Percentiles rank a stretch among this genome's conserved stretches.
Evolutionary conservation across 2,113 vertebrate genomes (phyloP).

Genomic region (Oceanites oceanicus): DNA sequence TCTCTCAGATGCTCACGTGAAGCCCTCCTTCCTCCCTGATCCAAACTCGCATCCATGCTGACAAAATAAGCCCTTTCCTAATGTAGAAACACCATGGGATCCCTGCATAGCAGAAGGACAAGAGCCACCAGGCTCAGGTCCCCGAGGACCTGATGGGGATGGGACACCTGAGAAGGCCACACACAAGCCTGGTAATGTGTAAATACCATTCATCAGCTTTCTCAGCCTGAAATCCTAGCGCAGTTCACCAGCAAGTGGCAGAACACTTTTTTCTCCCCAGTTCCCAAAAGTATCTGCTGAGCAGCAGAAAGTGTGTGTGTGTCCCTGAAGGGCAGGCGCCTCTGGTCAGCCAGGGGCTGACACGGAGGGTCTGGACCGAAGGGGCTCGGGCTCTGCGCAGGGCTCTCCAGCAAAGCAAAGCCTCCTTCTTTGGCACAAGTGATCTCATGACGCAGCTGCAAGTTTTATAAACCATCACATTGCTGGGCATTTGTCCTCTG

Average conservation of each 20-base stretch:
- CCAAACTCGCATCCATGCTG: not conserved
- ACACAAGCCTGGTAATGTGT: not conserved
- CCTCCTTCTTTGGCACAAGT: not conserved
- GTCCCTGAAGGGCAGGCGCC: not conserved
- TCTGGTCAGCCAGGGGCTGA: not conserved
- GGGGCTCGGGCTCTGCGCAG: not conserved
- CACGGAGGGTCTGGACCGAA: rapidly evolving
- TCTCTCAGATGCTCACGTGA: not conserved
- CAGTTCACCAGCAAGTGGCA: not conserved
- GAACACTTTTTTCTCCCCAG: not conserved
- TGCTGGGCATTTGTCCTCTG: not conserved
- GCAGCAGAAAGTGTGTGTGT: not conserved
- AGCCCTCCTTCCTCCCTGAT: not conserved
- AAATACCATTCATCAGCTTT: not conserved
- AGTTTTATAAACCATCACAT: not conserved
- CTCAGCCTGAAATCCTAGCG: not conserved
- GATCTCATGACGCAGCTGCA: not conserved
- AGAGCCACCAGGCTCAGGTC: not conserved
- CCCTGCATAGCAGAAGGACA: not conserved
- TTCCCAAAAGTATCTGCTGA: not conserved
- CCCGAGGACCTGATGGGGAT: not conserved
- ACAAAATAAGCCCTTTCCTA: not conserved
- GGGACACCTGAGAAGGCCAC: not conserved
- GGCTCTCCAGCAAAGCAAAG: not conserved
- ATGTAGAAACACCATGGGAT: not conserved